Conservation (phyloP, 2,797 vertebrate genomes). For the Enteromius treurensis region DNA sequence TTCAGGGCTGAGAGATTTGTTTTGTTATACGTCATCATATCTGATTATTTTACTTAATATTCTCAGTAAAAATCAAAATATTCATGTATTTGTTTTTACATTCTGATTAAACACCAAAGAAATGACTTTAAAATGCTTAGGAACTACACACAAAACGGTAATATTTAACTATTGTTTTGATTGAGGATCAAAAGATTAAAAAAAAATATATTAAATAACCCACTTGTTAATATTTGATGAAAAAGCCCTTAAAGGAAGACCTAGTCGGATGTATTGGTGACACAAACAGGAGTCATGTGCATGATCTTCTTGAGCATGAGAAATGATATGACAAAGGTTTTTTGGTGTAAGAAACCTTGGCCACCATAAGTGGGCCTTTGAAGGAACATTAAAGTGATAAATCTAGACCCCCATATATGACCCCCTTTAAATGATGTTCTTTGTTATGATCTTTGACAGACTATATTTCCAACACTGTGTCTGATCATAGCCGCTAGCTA, state of each 20-base stretch:
- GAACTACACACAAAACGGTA: background rate
- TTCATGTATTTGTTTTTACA: background rate
- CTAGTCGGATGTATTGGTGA: background rate
- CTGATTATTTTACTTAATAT: background rate
- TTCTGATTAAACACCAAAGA: background rate
- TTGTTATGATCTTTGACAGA: slow-evolving; percentile 14
- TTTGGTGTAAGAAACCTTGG: slow-evolving; percentile 14
- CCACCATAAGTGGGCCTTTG: background rate
- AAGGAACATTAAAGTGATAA: background rate
- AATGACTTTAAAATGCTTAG: background rate
- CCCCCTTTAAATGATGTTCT: background rate
- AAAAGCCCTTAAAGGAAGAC: background rate
- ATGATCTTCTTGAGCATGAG: background rate
- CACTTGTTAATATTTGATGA: background rate
- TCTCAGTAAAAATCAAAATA: background rate
- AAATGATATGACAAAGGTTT: background rate
- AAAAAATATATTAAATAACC: background rate
- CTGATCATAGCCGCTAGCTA: slow-evolving; percentile 2
- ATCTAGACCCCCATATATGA: background rate
- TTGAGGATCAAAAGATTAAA: background rate
- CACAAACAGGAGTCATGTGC: background rate
- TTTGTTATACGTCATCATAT: background rate
- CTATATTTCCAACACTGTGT: background rate
- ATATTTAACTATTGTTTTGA: background rate
- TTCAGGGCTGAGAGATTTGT: background rate